Evolutionary conservation across 2,888 invertebrate species (phyloP), one percentile per base, ranked within the genome.

Genomic region (Drymonia ruficornis): DNA sequence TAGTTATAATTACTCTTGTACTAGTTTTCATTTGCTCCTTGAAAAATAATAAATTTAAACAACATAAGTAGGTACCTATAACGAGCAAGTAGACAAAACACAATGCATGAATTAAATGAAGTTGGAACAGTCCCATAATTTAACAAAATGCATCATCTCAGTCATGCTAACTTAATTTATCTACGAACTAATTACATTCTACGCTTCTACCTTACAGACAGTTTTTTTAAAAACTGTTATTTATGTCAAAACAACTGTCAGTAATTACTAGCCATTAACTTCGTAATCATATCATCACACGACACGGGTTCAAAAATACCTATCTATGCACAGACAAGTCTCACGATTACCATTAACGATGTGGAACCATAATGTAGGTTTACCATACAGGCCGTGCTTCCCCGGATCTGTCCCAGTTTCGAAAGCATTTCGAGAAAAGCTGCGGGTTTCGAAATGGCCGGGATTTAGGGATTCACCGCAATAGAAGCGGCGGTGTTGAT

Each of bases 331-430:
- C 31, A 49, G 59, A 44, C 52, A 54, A 70, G 50, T 70, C 70
- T 65, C 65, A 70, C 72, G 69, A 63, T 55, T 56, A 46, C 54
- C 50, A 59, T 64, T 71, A 65, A 59, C 61, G 56, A 72, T 48
- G 55, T 62, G 52, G 66, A 62, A 54, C 56, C 59, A 69, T 13
- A 47, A 12, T 28, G 31, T 47, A 47, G 34, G 6, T 0, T 47
- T 16, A 47, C 47, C 34, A 47, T 34, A 18, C 45, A 13, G 45
- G 3, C 45, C 13, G 28, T n/a, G 28, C n/a, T 45, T 28, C 7
- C 15, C 28, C 45, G 45, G 45, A 45, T n/a, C 19, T 45, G 45
- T 45, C 23, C 45, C 28, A 45, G 15, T 28, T 45, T 28, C 13
- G 15, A 45, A 28, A 23, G n/a, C 28, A 7, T 45, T 45, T 15